Evolutionary conservation across 2,113 vertebrate genomes (phyloP), one percentile per base, ranked within the genome.

Genomic region (Noturus placidus): DNA sequence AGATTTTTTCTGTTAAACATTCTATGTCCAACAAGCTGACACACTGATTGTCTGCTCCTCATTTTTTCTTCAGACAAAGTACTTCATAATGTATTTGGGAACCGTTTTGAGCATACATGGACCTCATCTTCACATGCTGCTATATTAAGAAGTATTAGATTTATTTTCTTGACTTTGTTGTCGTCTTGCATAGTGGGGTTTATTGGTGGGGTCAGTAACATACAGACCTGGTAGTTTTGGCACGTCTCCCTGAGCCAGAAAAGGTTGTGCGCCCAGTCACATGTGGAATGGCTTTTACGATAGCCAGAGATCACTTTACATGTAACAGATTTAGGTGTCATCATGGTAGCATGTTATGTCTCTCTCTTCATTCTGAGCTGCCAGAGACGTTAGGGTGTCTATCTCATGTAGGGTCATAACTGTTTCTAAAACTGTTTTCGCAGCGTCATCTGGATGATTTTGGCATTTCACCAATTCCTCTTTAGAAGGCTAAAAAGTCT

Each of bases 231-330:
- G 30, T 19, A 83, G 38, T 80, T 82, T 87, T 82, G 82, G 67
- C 83, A 82, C 11, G 50, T 76, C 56, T 77, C 86, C 20, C 80
- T 87, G 30, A 50, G 65, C 85, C 74, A 81, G 85, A 84, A 85
- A 86, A 83, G 59, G 35, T 38, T 61, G 56, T 14, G 22, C 77
- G 15, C 67, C 50, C 17, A 69, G 87, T 89, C 91, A 88, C 89
- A 88, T 90, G 89, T 87, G 50, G 65, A 89, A 88, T n/a, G 27
- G 46, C 87, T 85, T 90, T 76, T 30, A 69, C 87, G 81, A 57
- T 88, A 22, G 25, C 38, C 50, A 82, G 87, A 80, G 82, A 89
- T 90, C 88, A 84, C 57, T 89, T 92, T 90, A 89, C 89, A 77
- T 56, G 74, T 65, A 74, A 86, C 87, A 46, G 70, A 89, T 90